Percentiles rank a stretch among this genome's conserved stretches.
These are phyloP conservation scores for Brachionus rubens DNA, from an alignment of 1,140 invertebrate species.

Conservation along the genomic window DNA sequence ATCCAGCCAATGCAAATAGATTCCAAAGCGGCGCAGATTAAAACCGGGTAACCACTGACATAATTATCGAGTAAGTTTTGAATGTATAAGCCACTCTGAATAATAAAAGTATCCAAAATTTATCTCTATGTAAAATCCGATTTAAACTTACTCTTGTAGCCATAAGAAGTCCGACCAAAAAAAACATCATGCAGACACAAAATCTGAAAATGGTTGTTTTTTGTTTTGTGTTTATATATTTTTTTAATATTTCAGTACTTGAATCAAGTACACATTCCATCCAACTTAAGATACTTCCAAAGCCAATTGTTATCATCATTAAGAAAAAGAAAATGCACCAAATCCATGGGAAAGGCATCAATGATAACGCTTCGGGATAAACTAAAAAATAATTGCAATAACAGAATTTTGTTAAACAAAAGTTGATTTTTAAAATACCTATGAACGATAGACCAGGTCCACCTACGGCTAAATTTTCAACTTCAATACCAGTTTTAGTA, in stretches of 20 bases:
- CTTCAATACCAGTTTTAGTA: slow-evolving; percentile 50
- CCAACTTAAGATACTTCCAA: slow-evolving; percentile 52
- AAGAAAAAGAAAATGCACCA: slow-evolving; percentile 96
- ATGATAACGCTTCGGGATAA: slow-evolving; percentile 88
- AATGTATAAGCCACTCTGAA: slow-evolving; percentile 46
- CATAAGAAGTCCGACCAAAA: slow-evolving; percentile 26
- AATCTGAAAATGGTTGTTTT: slow-evolving; percentile 18
- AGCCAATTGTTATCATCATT: slow-evolving; percentile 88
- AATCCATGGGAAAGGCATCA: slow-evolving; percentile 82
- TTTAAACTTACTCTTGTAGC: slow-evolving; percentile 14
- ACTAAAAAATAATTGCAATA: slow-evolving; percentile 62
- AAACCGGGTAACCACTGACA: slow-evolving; percentile 28
- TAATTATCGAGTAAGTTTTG: slow-evolving; percentile 28
- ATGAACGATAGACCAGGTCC: slow-evolving; percentile 46
- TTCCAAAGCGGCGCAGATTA: slow-evolving; percentile 33
- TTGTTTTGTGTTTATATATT: slow-evolving; percentile 20
- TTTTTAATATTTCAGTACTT: slow-evolving; percentile 27
- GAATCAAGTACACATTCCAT: slow-evolving; percentile 42
- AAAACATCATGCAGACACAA: slow-evolving; percentile 33
- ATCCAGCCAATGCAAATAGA: slow-evolving; percentile 6
- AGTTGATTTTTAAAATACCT: not conserved
- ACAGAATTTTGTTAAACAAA: not conserved
- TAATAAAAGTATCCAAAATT: not conserved
- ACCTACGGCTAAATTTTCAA: slow-evolving; percentile 54
- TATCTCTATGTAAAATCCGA: not conserved